A percentile compares a stretch with the other conserved stretches of the same genome.
Evolutionary conservation across 2,797 vertebrate species (phyloP).

Genomic region (Botia almorhae): DNA sequence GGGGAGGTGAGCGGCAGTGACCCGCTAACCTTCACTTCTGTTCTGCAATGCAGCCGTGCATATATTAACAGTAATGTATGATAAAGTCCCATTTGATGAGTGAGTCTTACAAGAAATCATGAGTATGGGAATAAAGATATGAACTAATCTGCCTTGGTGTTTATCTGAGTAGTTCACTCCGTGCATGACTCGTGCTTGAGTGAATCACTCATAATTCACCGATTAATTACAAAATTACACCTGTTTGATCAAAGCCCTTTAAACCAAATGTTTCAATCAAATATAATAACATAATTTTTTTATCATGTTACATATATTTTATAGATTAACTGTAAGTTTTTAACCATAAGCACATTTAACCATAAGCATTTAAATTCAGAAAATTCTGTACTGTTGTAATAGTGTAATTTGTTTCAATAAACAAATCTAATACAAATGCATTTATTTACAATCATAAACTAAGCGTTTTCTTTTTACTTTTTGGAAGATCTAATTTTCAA

Average conservation of each 20-base stretch:
- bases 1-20: constrained; percentile 73
- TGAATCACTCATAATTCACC: constrained; percentile 61
- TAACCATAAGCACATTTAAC: not conserved
- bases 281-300: constrained; percentile 58
- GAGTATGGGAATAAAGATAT: not conserved
- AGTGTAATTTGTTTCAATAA: not conserved
- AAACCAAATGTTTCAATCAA: constrained; percentile 39
- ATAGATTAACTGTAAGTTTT: not conserved
- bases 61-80: constrained; percentile 58
- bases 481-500: not conserved
- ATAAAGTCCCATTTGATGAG: constrained; percentile 36
- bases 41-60: constrained; percentile 61
- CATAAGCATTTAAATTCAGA: not conserved
- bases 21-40: constrained; percentile 72
- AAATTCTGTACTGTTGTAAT: not conserved
- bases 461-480: not conserved
- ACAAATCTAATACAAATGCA: not conserved
- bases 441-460: not conserved
- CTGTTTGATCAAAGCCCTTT: constrained; percentile 60
- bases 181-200: constrained; percentile 63
- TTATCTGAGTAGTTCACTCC: constrained; percentile 50
- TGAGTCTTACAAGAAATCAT: not conserved
- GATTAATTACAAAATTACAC: constrained; percentile 60
- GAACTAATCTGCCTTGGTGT: not conserved
- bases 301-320: constrained; percentile 13